Evolutionary conservation across 2,888 invertebrate genomes (phyloP).

Genomic region (Acrobasis suavella): DNA sequence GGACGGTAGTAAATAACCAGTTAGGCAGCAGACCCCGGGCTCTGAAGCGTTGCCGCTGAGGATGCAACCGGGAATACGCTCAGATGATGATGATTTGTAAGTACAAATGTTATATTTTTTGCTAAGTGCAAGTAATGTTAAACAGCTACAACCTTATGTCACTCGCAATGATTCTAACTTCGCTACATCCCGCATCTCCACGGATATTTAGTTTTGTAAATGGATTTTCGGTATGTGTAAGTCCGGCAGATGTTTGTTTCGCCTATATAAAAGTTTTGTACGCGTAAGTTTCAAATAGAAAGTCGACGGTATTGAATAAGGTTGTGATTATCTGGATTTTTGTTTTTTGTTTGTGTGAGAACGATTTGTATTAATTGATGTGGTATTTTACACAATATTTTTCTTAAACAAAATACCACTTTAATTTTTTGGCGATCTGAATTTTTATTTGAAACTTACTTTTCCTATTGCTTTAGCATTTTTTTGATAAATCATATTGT

Average conservation of each 20-base stretch:
- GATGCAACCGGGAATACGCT: too few relatives aligned
- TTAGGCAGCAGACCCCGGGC: too few relatives aligned
- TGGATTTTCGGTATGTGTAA: not conserved
- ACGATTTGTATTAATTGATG: not conserved
- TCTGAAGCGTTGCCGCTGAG: too few relatives aligned
- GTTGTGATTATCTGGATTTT: conserved; percentile 8
- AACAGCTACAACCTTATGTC: too few relatives aligned
- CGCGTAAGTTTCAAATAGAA: conserved; percentile 7
- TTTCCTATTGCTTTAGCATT: not conserved
- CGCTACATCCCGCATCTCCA: not conserved
- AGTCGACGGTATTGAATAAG: conserved; percentile 1
- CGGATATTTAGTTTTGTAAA: conserved; percentile 5
- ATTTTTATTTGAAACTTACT: conserved; percentile 17
- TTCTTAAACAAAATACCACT: conserved; percentile 5
- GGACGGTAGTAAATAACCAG: too few relatives aligned
- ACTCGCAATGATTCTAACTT: not conserved
- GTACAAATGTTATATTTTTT: too few relatives aligned
- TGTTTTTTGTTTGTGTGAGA: conserved; percentile 11
- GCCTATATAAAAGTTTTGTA: not conserved
- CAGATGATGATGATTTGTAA: too few relatives aligned
- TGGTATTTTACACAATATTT: not conserved
- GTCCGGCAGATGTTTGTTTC: not conserved
- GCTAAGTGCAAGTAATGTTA: too few relatives aligned
- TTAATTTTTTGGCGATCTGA: not conserved
- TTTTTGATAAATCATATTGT: not conserved